Evolutionary conservation across 2,888 invertebrate genomes (phyloP).

Genomic region (Podabrus alpinus): DNA sequence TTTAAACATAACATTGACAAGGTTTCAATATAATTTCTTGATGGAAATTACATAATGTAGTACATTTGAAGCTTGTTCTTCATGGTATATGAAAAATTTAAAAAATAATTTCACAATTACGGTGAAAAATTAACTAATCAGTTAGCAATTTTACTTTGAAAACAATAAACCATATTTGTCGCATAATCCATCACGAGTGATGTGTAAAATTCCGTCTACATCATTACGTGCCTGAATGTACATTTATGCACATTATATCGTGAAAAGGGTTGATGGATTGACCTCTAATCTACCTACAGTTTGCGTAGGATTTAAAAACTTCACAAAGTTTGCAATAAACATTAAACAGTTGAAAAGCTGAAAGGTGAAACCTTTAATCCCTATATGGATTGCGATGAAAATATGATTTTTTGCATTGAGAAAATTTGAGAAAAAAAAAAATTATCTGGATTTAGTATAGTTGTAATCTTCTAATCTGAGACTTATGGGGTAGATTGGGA

Average conservation of each 20-base stretch:
- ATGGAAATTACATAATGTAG: too few species aligned
- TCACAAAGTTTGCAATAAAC: neutral
- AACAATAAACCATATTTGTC: neutral
- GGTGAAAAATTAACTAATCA: neutral
- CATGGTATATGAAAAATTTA: neutral
- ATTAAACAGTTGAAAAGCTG: neutral
- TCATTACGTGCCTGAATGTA: neutral
- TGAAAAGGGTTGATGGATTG: neutral
- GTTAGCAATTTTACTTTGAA: neutral
- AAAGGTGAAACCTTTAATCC: neutral
- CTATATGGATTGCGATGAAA: neutral
- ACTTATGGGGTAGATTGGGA: too few species aligned
- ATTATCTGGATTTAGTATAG: too few species aligned
- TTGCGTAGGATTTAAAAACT: neutral
- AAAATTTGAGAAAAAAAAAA: neutral
- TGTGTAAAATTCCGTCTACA: neutral
- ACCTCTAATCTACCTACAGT: neutral
- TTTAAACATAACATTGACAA: too few species aligned
- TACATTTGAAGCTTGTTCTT: neutral
- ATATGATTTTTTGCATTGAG: neutral
- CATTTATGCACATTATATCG: neutral
- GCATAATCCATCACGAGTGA: neutral
- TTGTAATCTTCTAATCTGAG: too few species aligned
- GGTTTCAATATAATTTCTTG: too few species aligned
- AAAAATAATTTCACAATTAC: neutral